phyloP scores from a whole-genome alignment of 2,888 invertebrate species.

The Byasa hedistus region DNA sequence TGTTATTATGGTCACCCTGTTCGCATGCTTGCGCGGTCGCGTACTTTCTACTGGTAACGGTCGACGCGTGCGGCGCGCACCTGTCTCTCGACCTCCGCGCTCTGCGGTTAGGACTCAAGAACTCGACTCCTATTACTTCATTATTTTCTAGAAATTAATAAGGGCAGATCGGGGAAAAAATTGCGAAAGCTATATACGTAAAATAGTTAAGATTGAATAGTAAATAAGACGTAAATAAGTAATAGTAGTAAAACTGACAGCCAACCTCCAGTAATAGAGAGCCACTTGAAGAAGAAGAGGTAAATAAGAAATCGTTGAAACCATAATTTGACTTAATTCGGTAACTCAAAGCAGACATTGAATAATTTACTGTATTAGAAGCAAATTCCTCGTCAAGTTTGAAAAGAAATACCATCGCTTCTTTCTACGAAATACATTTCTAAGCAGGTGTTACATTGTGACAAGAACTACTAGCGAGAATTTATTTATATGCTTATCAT shows the following conservation, averaged over 20 bases:
- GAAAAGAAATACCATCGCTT: not conserved
- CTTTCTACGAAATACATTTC: not conserved
- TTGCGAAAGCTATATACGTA: not conserved
- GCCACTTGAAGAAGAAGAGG: too few species aligned
- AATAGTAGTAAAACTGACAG: too few species aligned
- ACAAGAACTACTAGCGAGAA: not conserved
- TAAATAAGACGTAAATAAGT: too few species aligned
- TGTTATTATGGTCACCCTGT: constrained; percentile 49
- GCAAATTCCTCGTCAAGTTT: not conserved
- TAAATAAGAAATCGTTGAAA: not conserved
- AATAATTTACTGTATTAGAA: too few species aligned
- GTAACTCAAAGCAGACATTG: not conserved
- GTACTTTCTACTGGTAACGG: constrained; percentile 80
- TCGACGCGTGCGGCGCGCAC: constrained; percentile 77
- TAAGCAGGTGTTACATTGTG: constrained; percentile 3
- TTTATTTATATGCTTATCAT: constrained; percentile 1
- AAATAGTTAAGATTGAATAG: too few species aligned
- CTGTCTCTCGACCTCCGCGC: constrained; percentile 69
- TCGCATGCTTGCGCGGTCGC: constrained; percentile 77
- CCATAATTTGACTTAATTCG: not conserved
- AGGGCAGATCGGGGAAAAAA: constrained; percentile 1
- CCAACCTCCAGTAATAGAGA: too few species aligned
- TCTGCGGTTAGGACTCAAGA: constrained; percentile 46
- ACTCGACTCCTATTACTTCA: constrained; percentile 47
- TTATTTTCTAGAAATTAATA: constrained; percentile 42